Base-by-base conservation (phyloP, 1,140 invertebrate species). In the Drosophila pachea region DNA sequence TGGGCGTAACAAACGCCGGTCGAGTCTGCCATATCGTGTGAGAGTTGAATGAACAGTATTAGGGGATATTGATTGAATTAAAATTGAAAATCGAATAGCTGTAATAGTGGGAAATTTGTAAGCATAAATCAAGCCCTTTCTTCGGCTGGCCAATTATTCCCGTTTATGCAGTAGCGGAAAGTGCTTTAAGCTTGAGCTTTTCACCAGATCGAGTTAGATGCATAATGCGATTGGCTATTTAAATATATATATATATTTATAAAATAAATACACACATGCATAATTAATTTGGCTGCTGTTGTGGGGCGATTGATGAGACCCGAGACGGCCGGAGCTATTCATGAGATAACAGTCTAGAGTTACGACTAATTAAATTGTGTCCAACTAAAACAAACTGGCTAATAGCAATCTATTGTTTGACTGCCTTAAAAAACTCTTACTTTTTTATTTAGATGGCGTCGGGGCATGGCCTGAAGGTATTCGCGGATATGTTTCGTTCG, bases 281-380 rank as follows among this genome's bases (percentile, higher is more conserved):
- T 78, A 84, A 78, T 78, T 64, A 72, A 68, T 61, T 78, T 61
- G 45, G 69, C 74, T 40, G 59, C 62, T 45, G 35, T 65, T 65
- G 61, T 65, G 58, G 52, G 52, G 62, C 74, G 69, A 68, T 71
- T 71, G 31, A 43, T 55, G 65, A 40, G 6, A 35, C 22, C 50
- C 9, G 9, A 77, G 66, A 64, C 58, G 69, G 79, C 65, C 74
- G 22, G 22, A 78, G 74, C 43, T 29, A 83, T 83, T 83, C 76
- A 83, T 84, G 76, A 76, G 76, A 60, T 83, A 83, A 83, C 79
- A 70, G 75, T 62, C 40, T 29, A 59, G 49, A 71, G 68, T 73
- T 75, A 79, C 79, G 54, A 79, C 68, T 79, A 78, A 84, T 83
- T 76, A 69, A 84, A 83, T 58, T 64, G 71, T 67, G 81, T 56